Conservation (phyloP, 2,113 vertebrate species). For the Anseranas semipalmata region DNA sequence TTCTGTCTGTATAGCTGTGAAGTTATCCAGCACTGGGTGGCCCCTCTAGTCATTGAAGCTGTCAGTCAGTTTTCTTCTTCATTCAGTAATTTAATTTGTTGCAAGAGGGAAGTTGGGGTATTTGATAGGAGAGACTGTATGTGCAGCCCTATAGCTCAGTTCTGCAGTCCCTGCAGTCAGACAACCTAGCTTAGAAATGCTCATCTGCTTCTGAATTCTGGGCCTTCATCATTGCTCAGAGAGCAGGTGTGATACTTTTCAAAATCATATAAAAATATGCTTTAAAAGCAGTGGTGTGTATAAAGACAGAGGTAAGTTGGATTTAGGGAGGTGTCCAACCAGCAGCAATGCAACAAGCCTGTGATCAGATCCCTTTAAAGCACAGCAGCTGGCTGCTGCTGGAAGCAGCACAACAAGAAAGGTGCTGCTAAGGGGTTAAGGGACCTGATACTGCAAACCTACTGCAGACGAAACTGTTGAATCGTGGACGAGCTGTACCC, state of each 20-base stretch:
- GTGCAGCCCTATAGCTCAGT: accelerated
- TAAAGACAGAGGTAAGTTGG: not conserved
- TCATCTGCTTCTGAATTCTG: not conserved
- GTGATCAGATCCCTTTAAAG: not conserved
- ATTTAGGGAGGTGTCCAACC: not conserved
- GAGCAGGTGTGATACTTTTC: not conserved
- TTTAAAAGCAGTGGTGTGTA: not conserved
- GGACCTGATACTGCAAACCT: not conserved
- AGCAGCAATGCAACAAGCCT: not conserved
- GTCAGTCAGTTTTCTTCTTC: not conserved
- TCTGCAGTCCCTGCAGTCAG: not conserved
- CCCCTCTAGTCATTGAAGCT: not conserved
- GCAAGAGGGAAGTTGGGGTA: not conserved
- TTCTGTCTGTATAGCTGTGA: not conserved
- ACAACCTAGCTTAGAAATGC: not conserved
- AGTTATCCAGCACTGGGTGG: not conserved
- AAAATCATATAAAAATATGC: not conserved
- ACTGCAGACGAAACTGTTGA: not conserved
- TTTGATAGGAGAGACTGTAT: not conserved
- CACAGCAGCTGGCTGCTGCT: not conserved
- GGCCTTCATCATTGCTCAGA: not conserved
- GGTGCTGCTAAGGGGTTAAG: not conserved
- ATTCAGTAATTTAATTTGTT: not conserved
- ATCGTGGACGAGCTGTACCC: not conserved
- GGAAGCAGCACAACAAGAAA: not conserved